Evolutionary conservation across 2,888 invertebrate species (phyloP).

Genomic region (Petrolisthes manimaculis): DNA sequence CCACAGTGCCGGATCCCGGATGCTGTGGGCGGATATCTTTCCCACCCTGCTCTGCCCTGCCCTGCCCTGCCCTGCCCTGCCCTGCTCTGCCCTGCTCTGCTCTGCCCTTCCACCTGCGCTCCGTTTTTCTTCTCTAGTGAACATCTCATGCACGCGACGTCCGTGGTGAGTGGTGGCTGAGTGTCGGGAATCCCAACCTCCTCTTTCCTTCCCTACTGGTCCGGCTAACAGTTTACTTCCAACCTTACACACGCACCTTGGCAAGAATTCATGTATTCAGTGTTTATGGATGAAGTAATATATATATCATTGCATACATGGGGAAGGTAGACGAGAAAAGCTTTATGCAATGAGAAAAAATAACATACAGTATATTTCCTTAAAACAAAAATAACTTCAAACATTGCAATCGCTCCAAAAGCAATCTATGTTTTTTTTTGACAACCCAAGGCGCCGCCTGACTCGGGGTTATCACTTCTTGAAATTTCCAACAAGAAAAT

Average conservation of each 20-base stretch:
- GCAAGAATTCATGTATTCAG: neutral
- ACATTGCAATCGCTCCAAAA: no score
- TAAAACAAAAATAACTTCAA: no score
- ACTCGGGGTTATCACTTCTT: no score
- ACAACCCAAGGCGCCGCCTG: no score
- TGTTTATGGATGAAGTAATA: no score
- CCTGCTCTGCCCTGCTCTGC: neutral
- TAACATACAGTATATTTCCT: no score
- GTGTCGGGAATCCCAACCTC: neutral
- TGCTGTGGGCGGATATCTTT: neutral
- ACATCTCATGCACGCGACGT: slow-evolving; percentile 1
- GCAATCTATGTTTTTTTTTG: no score
- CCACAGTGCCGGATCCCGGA: slow-evolving; percentile 13
- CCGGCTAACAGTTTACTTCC: neutral
- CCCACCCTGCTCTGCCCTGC: neutral
- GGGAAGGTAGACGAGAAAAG: no score
- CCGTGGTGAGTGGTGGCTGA: neutral
- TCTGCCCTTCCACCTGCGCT: neutral
- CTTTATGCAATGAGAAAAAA: no score
- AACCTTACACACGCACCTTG: neutral
- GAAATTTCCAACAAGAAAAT: no score
- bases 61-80: neutral
- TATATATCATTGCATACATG: no score
- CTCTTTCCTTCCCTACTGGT: neutral
- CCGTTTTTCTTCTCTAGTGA: neutral